Evolutionary conservation across 2,888 invertebrate genomes (phyloP).

Genomic region (Xiphydria camelus): DNA sequence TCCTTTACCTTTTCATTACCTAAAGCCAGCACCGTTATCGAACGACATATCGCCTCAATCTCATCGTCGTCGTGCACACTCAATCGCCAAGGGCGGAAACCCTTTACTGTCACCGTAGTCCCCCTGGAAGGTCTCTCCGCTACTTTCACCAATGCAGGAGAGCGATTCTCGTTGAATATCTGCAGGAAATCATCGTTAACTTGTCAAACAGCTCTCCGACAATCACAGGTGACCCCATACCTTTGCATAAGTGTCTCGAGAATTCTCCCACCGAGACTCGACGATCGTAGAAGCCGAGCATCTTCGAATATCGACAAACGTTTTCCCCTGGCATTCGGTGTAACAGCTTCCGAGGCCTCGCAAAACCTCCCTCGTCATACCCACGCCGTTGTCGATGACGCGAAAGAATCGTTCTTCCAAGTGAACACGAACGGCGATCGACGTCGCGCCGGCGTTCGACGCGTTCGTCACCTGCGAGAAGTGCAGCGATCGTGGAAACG

Average conservation of each 20-base stretch:
- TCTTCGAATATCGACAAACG: conserved; percentile 66
- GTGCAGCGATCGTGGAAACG: too few species aligned
- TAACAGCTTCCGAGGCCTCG: conserved; percentile 64
- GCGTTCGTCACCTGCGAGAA: conserved; percentile 68
- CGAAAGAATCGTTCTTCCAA: conserved; percentile 66
- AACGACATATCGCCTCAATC: conserved; percentile 63
- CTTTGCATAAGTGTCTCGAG: conserved; percentile 64
- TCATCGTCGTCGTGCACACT: conserved; percentile 62
- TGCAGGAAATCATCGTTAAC: conserved; percentile 6
- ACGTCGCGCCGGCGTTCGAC: conserved; percentile 70
- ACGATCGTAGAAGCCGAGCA: conserved; percentile 65
- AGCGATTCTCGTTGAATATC: conserved; percentile 27
- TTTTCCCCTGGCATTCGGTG: conserved; percentile 71
- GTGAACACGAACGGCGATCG: conserved; percentile 72
- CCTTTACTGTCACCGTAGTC: conserved; percentile 72
- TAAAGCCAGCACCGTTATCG: conserved; percentile 67
- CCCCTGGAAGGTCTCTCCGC: conserved; percentile 66
- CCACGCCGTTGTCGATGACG: conserved; percentile 78
- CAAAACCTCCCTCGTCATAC: conserved; percentile 65
- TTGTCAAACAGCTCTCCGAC: background rate
- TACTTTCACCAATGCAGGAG: conserved; percentile 40
- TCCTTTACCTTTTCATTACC: conserved; percentile 62
- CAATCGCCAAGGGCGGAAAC: conserved; percentile 66
- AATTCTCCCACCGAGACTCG: conserved; percentile 60
- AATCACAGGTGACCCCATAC: conserved; percentile 28